Base-by-base conservation (phyloP, 2,888 invertebrate species). In the Brachyptera putata region DNA sequence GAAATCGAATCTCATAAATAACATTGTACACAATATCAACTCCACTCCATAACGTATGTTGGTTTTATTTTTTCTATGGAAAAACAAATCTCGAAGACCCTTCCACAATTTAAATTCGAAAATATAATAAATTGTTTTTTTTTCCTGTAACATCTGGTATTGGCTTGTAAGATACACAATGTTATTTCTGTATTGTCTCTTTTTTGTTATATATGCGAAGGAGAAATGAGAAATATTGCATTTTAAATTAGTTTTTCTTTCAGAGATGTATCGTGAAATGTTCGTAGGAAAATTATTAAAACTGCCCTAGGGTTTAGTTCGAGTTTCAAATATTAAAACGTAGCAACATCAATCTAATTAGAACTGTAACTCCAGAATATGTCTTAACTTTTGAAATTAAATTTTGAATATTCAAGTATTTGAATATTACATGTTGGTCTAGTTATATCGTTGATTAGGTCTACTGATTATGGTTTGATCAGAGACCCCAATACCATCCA, bases 61-160 rank as follows among this genome's bases (percentile, higher is more conserved):
- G 21, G 21, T 13, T 46, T 46, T 46, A 24, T 24, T 46, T 46
- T 24, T 21, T 21, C 24, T 11, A 4, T n/a, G 22, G 53, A 36
- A 53, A 50, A 53, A 53, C 53, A 53, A 53, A 34, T 53, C 53
- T 53, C 34, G 18, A 18, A 34, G 53, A 34, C 46, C 46, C 46
- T 46, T 39, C 46, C 24, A 46, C 46, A 46, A 46, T 53, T 53
- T 53, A 53, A 53, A 53, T 53, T 53, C 53, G 53, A 34, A 53
- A 34, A 53, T 53, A 53, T 53, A 53, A 53, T 53, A 53, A 53
- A 53, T 53, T 53, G 53, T 36, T 36, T 36, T 30, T 36, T 36
- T 30, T 34, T n/a, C n/a, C 16, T 53, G 53, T 36, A 34, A 36
- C 53, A 53, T 53, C 53, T 53, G 53, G 36, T 53, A 53, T 53